Conservation (phyloP, 2,113 vertebrate species). For the Colaptes auratus region DNA sequence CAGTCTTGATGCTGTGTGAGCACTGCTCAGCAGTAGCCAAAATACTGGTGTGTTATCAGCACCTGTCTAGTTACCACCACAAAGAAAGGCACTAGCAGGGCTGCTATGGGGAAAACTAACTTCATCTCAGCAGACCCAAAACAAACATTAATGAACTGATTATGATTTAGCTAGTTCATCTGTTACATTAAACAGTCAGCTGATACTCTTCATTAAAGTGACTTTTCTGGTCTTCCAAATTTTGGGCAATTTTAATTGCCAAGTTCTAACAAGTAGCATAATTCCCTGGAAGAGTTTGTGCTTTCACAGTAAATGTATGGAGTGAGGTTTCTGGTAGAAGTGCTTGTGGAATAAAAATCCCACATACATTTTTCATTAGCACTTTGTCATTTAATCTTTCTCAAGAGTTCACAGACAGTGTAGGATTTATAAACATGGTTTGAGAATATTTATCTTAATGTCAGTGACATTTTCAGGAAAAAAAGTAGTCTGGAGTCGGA, state of each 20-base stretch:
- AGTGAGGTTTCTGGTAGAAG: constrained; percentile 4
- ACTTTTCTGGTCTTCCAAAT: neutral
- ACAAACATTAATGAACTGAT: neutral
- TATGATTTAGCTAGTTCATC: neutral
- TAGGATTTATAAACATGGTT: constrained; percentile 20
- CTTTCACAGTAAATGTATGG: constrained; percentile 15
- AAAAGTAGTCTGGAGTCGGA: constrained; percentile 11
- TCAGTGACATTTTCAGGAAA: constrained; percentile 32
- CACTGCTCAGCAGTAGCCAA: neutral
- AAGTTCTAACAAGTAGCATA: neutral
- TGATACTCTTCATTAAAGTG: neutral
- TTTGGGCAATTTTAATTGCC: neutral
- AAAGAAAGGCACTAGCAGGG: neutral
- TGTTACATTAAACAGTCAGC: neutral
- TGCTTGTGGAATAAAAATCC: neutral
- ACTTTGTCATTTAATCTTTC: neutral
- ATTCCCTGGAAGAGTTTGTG: neutral
- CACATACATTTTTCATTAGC: constrained; percentile 11
- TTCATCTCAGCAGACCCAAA: neutral
- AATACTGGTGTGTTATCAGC: neutral
- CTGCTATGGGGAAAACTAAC: neutral
- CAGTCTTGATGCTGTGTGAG: neutral
- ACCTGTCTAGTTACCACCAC: neutral
- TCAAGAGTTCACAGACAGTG: neutral
- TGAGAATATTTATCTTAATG: constrained; percentile 9